Conservation (phyloP, 2,888 invertebrate species). For the Drosophila anomalata region DNA sequence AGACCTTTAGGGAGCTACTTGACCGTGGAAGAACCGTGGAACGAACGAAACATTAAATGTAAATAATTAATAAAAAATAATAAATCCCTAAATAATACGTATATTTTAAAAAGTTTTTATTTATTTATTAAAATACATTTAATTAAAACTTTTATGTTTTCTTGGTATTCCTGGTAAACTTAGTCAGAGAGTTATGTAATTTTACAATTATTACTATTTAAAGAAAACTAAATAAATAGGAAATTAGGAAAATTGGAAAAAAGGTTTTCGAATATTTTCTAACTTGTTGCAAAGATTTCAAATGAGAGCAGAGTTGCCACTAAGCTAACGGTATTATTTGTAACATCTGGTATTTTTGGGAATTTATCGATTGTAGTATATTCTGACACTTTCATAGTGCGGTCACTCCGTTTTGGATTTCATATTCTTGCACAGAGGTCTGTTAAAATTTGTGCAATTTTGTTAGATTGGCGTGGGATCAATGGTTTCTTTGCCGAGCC, state of each 20-base stretch:
- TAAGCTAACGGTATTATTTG: not conserved
- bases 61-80: not conserved
- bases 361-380: no score
- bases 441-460: slow-evolving; percentile 50
- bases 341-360: not conserved
- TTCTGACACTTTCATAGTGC: no score
- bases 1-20: slow-evolving; percentile 75
- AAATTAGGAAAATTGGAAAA: no score
- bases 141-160: no score
- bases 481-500: slow-evolving; percentile 1
- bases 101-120: not conserved
- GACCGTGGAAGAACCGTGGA: slow-evolving; percentile 80
- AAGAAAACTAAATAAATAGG: no score
- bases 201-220: not conserved
- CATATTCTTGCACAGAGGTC: slow-evolving; percentile 19
- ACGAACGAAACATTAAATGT: slow-evolving; percentile 42
- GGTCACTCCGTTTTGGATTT: no score
- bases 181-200: no score
- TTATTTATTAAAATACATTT: not conserved
- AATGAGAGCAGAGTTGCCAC: not conserved
- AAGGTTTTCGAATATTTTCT: not conserved
- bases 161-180: no score
- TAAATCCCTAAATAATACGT: not conserved
- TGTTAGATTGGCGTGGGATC: slow-evolving; percentile 35
- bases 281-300: not conserved